phyloP scores from a whole-genome alignment of 2,797 vertebrate genomes.

The Poliocrania exsul region DNA sequence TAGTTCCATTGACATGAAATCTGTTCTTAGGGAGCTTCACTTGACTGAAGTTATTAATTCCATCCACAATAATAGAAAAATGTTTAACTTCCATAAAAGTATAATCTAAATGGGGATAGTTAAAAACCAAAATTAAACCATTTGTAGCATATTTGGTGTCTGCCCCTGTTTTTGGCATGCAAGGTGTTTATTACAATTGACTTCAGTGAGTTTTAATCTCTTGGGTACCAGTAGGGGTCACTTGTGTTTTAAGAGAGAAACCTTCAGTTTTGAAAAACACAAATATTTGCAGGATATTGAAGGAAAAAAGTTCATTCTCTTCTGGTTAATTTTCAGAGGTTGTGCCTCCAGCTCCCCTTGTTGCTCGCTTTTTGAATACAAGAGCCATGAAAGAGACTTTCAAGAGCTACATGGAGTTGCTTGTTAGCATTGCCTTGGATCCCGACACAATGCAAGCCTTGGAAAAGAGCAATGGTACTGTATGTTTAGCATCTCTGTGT shows the following conservation, averaged over 20 bases:
- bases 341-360: constrained; percentile 84
- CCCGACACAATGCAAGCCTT: constrained; percentile 90
- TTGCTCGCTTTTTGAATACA: constrained; percentile 91
- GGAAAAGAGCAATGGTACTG: constrained; percentile 91
- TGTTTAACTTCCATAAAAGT: background rate
- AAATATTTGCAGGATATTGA: background rate
- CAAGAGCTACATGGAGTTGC: constrained; percentile 94
- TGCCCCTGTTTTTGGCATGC: background rate
- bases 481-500: constrained; percentile 1
- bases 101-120: background rate
- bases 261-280: background rate
- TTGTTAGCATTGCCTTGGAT: constrained; percentile 91
- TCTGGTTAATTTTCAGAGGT: constrained; percentile 79
- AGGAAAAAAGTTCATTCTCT: background rate
- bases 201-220: background rate
- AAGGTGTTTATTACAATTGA: background rate
- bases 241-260: constrained; percentile 32
- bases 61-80: background rate
- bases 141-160: background rate
- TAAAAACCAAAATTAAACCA: background rate
- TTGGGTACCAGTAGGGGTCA: constrained; percentile 68
- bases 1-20: background rate
- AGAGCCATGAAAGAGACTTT: constrained; percentile 98
- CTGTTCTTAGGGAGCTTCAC: background rate
- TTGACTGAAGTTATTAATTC: background rate